Base-by-base conservation (phyloP, 2,888 invertebrate species). In the Drosophila glabriapex region DNA sequence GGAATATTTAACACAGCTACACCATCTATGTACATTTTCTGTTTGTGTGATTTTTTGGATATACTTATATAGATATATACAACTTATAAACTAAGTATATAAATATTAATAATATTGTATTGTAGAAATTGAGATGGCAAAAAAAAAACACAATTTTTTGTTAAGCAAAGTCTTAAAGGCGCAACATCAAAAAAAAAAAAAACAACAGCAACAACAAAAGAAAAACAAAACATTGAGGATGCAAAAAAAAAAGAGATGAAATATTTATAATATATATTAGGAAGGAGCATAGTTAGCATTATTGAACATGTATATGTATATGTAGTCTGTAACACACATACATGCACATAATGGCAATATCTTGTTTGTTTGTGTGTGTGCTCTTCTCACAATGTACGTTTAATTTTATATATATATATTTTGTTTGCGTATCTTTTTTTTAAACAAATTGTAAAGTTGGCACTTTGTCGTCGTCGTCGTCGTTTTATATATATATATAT, bases 201-300 rank as follows among this genome's bases (percentile, higher is more conserved):
- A 53, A 68, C 33, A 41, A 9, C 58, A 41, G n/a, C 71, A 74
- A 59, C 54, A 25, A 52, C 4, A 52, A 49, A 37, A 43, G 56
- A 65, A 61, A 50, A 25, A 52, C 33, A 52, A 49, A 37, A 43
- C 1, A 46, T 31, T 50, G 31, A 58, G 49, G n/a, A 74, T 62
- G 49, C 56, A 71, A 54, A 55, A 53, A 54, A 54, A 54, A 43
- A 37, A 54, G 33, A 33, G 25, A 50, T 41, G 37, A 76, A 68
- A 39, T 74, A 69, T 76, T 76, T 75, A 76, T 78, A 74, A 60
- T 78, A 73, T 54, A 37, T 59, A 31, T 41, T 77, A 73, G 62
- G 22, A 59, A 66, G 58, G 70, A 81, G 72, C 61, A 90, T 85
- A 85, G 85, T 86, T 86, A 86, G 85, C 84, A 90, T 90, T 86